Evolutionary conservation across 2,113 vertebrate species (phyloP).

Genomic region (Merops nubicus): DNA sequence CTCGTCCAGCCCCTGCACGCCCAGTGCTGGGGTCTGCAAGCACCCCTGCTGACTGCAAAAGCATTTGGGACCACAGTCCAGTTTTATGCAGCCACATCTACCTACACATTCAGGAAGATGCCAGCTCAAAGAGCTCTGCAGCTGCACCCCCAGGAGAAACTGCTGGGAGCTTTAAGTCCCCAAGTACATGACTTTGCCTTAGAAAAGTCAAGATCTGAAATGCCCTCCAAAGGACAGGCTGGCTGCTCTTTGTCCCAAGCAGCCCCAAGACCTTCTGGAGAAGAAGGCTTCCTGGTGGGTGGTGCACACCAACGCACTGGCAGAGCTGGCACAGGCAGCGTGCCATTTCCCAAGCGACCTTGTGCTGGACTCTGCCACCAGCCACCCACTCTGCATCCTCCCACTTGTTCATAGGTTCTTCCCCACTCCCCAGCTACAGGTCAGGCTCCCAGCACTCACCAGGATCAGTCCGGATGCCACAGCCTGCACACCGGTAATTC

Average conservation of each 20-base stretch:
- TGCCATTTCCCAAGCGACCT: not conserved
- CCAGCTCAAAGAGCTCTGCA: not conserved
- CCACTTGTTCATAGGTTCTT: not conserved
- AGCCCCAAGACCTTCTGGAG: not conserved
- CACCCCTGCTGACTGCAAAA: not conserved
- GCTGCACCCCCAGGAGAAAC: not conserved
- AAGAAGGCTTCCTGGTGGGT: not conserved
- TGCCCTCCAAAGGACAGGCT: not conserved
- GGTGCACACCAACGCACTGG: not conserved
- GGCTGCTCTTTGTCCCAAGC: not conserved
- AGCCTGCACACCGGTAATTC: conserved; percentile 96
- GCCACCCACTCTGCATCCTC: not conserved
- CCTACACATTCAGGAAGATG: not conserved
- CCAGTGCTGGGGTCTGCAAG: not conserved
- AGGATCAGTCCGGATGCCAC: conserved; percentile 92
- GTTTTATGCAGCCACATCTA: not conserved
- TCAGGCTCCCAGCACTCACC: conserved; percentile 76
- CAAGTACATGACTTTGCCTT: not conserved
- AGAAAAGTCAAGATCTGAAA: not conserved
- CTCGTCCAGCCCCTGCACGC: not conserved
- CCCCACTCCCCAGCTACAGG: not conserved
- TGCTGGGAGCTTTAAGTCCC: not conserved
- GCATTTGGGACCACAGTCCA: not conserved
- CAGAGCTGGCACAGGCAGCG: not conserved
- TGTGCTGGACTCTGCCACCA: not conserved